A percentile compares a stretch with the other conserved stretches of the same genome.
Evolutionary conservation across 2,888 invertebrate genomes (phyloP).

Genomic region (Troides aeacus): DNA sequence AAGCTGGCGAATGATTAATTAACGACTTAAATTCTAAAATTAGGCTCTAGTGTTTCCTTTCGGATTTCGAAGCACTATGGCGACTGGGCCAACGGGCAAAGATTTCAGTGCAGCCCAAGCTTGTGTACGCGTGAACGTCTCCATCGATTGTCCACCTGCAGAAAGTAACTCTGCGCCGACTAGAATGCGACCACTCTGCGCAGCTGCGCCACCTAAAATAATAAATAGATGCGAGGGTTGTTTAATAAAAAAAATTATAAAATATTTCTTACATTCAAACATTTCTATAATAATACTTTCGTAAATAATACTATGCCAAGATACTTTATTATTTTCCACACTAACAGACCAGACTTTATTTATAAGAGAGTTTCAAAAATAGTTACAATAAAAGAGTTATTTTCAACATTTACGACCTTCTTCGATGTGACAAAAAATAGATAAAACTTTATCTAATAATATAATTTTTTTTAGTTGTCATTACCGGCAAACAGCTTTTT

Average conservation of each 20-base stretch:
- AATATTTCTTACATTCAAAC: neutral
- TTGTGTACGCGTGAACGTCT: constrained; percentile 93
- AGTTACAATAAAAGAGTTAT: no score
- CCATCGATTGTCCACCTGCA: constrained; percentile 90
- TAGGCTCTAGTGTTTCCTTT: constrained; percentile 34
- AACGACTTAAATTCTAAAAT: constrained; percentile 24
- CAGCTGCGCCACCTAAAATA: constrained; percentile 89
- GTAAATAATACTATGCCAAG: neutral
- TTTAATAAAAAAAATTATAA: neutral
- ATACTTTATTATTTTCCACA: no score
- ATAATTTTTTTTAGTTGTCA: neutral
- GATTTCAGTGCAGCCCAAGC: constrained; percentile 97
- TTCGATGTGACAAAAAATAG: neutral
- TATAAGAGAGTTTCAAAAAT: no score
- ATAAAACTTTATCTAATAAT: neutral
- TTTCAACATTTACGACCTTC: neutral
- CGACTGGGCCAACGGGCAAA: constrained; percentile 90
- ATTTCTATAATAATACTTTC: neutral
- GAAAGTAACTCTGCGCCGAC: constrained; percentile 93
- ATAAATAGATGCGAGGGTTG: neutral
- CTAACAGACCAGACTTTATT: no score
- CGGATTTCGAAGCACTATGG: constrained; percentile 76
- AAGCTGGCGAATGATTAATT: neutral
- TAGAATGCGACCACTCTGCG: constrained; percentile 89
- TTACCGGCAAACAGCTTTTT: constrained; percentile 96